phyloP scores from a whole-genome alignment of 2,888 invertebrate genomes.

The Hylaea fasciaria region DNA sequence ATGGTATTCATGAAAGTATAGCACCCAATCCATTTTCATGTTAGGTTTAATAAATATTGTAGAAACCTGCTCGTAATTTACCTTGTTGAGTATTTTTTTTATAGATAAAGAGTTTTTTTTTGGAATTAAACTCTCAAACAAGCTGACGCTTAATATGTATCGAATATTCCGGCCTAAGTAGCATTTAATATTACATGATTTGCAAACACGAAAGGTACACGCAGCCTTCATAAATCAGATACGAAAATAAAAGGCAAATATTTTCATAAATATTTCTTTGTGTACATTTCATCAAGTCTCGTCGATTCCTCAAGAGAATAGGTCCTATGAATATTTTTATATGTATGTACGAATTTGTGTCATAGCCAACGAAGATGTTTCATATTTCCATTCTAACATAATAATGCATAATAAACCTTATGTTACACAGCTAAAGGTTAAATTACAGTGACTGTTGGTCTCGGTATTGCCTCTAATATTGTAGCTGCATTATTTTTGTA shows the following conservation, averaged over 20 bases:
- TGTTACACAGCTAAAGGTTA: constrained; percentile 29
- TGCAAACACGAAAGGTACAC: constrained; percentile 12
- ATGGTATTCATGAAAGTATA: too few species aligned
- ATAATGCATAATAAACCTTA: constrained; percentile 27
- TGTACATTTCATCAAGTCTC: constrained; percentile 65
- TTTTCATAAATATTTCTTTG: constrained; percentile 64
- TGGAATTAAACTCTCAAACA: not conserved
- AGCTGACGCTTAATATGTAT: not conserved
- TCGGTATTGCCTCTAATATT: constrained; percentile 43
- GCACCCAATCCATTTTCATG: not conserved
- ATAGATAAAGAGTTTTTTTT: not conserved
- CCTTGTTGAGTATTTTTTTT: not conserved
- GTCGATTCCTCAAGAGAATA: constrained; percentile 64
- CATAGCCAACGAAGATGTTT: constrained; percentile 57
- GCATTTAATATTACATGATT: constrained; percentile 15
- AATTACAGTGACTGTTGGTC: constrained; percentile 25
- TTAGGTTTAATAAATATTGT: not conserved
- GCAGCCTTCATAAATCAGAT: constrained; percentile 24
- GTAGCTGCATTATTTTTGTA: constrained; percentile 63
- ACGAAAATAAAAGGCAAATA: constrained; percentile 52
- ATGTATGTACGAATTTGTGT: constrained; percentile 64
- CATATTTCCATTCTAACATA: constrained; percentile 41
- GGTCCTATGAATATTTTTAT: constrained; percentile 72
- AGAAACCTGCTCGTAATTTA: too few species aligned
- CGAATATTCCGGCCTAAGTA: not conserved